Base-by-base conservation (phyloP, 2,113 vertebrate species). In the Leuciscus idus region DNA sequence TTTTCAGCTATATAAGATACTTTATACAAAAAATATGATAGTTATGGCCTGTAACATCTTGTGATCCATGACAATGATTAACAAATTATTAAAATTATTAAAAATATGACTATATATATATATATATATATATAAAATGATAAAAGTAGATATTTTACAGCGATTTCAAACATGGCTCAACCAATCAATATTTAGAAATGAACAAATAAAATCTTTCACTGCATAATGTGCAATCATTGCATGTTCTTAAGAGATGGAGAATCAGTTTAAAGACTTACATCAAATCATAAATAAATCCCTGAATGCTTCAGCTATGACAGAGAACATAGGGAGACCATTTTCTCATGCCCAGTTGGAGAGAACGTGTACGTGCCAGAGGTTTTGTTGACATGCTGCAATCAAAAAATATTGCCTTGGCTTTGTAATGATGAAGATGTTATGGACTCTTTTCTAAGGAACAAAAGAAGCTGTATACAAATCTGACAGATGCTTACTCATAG, bases 281-380 rank as follows among this genome's bases (percentile, higher is more conserved):
- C 23, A 74, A 74, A 48, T 74, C 43, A 48, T 12, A 74, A 74
- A 74, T 74, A 23, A 74, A 50, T 75, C 43, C 48, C 72, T 48
- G 23, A 13, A 50, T 1, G 72, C 43, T 48, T 75, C n/a, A 48
- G 43, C 43, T 26, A 10, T 75, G 72, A 75, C 43, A 48, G 43
- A 75, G 43, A 50, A 75, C 73, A 75, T 8, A 6, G 21, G 5
- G 12, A 75, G 72, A 26, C 4, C 43, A 26, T 75, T 48, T 75
- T 75, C n/a, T 26, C 43, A 75, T 50, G 43, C 73, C 43, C 73
- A 17, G n/a, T n/a, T 75, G 73, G 73, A 75, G 3, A 50, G 23
- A 50, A 48, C 72, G 23, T 28, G n/a, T n/a, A 75, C 12, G 23
- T 75, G 73, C 23, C 21, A 26, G 23, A 75, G 73, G 43, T 28